Evolutionary conservation across 2,113 vertebrate genomes (phyloP).

Genomic region (Aix galericulata): DNA sequence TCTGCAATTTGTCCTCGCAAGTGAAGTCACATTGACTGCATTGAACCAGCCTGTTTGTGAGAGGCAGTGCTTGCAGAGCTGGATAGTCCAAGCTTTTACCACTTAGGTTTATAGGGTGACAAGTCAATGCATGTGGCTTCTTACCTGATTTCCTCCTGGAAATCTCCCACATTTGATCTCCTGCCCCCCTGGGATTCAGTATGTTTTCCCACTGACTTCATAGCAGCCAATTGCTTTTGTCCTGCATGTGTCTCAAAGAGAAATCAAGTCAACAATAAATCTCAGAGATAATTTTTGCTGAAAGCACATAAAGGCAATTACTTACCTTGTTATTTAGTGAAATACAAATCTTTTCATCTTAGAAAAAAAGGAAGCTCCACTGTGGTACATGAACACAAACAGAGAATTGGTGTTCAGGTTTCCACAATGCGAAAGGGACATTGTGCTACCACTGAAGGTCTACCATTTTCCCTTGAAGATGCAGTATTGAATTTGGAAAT

Average conservation of each 20-base stretch:
- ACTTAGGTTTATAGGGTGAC: background rate
- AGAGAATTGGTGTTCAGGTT: background rate
- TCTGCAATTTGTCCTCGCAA: background rate
- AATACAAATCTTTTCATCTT: background rate
- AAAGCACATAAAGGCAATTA: background rate
- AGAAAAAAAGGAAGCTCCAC: background rate
- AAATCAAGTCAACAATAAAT: background rate
- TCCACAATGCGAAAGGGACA: fast-evolving
- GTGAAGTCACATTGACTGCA: background rate
- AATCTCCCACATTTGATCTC: background rate
- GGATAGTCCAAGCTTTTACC: background rate
- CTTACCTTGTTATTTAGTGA: background rate
- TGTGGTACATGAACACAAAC: background rate
- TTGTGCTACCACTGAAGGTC: background rate
- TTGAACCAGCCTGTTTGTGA: background rate
- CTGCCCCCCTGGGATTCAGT: background rate
- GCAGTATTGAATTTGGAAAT: slow-evolving; percentile 8
- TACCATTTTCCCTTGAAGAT: slow-evolving; percentile 1
- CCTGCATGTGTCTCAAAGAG: background rate
- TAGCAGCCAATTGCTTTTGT: background rate
- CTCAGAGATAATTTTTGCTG: background rate
- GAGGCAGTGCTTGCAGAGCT: background rate
- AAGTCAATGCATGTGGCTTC: background rate
- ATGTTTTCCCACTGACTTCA: background rate
- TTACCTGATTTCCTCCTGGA: background rate